phyloP scores from a whole-genome alignment of 2,888 invertebrate species.

The Chesias legatella region DNA sequence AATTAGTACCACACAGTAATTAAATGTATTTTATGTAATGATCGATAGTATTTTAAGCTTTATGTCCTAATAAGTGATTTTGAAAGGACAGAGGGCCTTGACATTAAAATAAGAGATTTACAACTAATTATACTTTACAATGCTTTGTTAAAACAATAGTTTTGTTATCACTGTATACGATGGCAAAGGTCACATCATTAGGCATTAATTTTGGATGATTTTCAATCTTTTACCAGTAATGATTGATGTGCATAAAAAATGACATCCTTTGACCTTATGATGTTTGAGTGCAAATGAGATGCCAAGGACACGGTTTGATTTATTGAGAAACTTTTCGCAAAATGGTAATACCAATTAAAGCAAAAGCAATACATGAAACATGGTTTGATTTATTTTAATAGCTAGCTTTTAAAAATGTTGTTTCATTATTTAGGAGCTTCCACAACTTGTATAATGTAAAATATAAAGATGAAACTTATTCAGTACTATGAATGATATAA shows the following conservation, averaged over 20 bases:
- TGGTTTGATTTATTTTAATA: no score
- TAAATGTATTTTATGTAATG: no score
- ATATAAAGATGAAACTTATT: no score
- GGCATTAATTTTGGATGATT: constrained; percentile 22
- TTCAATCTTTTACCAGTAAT: constrained; percentile 16
- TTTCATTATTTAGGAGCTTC: no score
- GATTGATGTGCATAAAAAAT: constrained; percentile 20
- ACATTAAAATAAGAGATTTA: constrained; percentile 35
- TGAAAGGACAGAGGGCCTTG: constrained; percentile 34
- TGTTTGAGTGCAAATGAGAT: constrained; percentile 1
- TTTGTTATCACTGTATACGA: constrained; percentile 34
- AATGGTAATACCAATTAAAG: not conserved
- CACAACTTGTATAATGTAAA: no score
- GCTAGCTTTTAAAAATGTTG: no score
- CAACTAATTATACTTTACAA: constrained; percentile 44
- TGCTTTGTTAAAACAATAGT: constrained; percentile 37
- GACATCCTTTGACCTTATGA: constrained; percentile 20
- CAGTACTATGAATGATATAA: no score
- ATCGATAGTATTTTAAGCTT: not conserved
- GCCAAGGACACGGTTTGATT: constrained; percentile 15
- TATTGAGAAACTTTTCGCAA: constrained; percentile 7
- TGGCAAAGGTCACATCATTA: constrained; percentile 38
- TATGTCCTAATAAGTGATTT: constrained; percentile 5
- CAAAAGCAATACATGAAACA: no score
- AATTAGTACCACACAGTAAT: no score